Base-by-base conservation (phyloP, 2,797 vertebrate species). In the Alectoris magna region DNA sequence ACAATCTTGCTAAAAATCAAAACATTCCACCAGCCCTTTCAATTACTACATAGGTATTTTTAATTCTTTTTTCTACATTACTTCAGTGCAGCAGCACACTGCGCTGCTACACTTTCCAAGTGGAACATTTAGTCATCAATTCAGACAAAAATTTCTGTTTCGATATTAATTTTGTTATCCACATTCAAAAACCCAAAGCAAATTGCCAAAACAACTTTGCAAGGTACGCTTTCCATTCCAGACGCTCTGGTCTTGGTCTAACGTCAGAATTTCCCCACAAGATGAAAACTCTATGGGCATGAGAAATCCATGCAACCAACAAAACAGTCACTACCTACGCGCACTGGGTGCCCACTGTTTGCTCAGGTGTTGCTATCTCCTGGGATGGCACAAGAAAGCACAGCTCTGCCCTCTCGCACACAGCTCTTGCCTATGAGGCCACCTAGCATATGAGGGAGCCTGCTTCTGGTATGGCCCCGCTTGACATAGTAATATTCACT, bases 341-440 rank as follows among this genome's bases (percentile, higher is more conserved):
- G 58, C 9, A 22, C 4, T 0, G 31, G 59, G 75, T 90, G 59
- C 72, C 43, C 48, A 9, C 16, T 94, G 74, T 95, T 94, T 85
- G 66, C 72, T 89, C 93, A 94, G 90, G 86, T 92, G 88, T 78
- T 53, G 43, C 73, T 31, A 4, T 88, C 68, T 92, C 48, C 75
- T 31, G 10, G 0, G 2, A 34, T 29, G 90, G 69, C 69, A 91
- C 84, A 80, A 80, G 55, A 80, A 68, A 77, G 53, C 77, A 39
- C 0, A 0, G 41, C 53, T 73, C 68, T 27, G 24, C 60, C 51
- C 63, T 75, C 56, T 2, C 0, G 9, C 53, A 53, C 41, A 71
- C 41, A 0, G 3, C 76, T n/a, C 46, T 76, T 38, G 21, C 29
- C 76, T 3, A 0, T 6, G 29, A 67, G 82, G 90, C 85, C 71